phyloP scores from a whole-genome alignment of 92 coral and sea anemone species.

The Pocillopora meandrina region DNA sequence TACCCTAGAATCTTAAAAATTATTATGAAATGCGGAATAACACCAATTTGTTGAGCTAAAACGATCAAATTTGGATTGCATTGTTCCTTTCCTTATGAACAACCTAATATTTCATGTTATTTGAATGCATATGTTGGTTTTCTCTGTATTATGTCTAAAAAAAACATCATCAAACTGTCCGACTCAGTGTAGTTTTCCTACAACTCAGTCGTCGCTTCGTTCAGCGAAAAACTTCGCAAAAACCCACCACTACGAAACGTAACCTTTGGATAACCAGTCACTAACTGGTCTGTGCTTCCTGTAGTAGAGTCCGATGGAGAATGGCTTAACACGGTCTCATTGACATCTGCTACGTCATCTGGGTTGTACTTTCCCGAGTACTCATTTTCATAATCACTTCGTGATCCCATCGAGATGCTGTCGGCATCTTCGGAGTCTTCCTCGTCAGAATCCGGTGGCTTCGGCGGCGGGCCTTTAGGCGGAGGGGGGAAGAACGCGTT shows the following conservation, averaged over 20 bases:
- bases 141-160: background rate
- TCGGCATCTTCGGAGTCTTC: slow-evolving; percentile 10
- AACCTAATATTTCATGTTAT: background rate
- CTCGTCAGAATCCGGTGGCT: slow-evolving; percentile 54
- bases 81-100: background rate
- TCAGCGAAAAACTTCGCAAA: slow-evolving; percentile 22
- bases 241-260: background rate
- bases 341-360: slow-evolving; percentile 28
- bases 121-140: background rate
- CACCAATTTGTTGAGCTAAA: no score
- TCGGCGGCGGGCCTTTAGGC: slow-evolving; percentile 71
- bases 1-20: no score
- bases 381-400: background rate
- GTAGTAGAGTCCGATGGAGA: slow-evolving; percentile 53
- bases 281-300: slow-evolving; percentile 33
- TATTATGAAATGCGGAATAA: no score
- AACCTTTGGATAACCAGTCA: background rate
- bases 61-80: no score
- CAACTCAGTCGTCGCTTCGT: slow-evolving; percentile 24
- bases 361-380: background rate
- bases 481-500: slow-evolving; percentile 75
- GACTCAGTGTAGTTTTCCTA: background rate
- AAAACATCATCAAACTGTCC: background rate
- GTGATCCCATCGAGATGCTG: background rate
- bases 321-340: slow-evolving; percentile 17